These are phyloP conservation scores for Hirtodrosophila confusa DNA, from an alignment of 2,888 invertebrate species.

Conservation along the genomic window DNA sequence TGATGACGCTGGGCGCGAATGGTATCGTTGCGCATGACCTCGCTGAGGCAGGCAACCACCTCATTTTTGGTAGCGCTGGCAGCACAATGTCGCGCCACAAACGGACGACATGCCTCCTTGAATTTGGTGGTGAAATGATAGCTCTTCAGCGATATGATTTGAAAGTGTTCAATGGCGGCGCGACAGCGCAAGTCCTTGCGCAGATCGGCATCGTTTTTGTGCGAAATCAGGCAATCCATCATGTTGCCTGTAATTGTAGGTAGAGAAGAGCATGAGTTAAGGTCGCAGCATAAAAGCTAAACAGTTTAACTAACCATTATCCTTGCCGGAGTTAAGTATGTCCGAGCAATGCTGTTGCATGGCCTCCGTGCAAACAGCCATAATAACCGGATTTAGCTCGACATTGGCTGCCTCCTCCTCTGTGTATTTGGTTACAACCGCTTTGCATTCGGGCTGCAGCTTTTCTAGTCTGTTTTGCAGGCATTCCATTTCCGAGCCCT, in stretches of 20 bases:
- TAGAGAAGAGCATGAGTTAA: background rate
- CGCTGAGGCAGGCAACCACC: conserved; percentile 88
- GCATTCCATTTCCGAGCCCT: conserved; percentile 96
- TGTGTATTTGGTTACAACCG: conserved; percentile 92
- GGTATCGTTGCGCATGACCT: conserved; percentile 95
- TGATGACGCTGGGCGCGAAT: conserved; percentile 90
- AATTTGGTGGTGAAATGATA: conserved; percentile 97
- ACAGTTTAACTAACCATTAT: conserved; percentile 86
- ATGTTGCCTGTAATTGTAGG: conserved; percentile 87
- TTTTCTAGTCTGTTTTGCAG: conserved; percentile 93
- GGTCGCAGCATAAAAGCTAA: no score
- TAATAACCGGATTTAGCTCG: conserved; percentile 94
- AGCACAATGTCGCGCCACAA: conserved; percentile 89
- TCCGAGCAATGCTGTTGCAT: conserved; percentile 91
- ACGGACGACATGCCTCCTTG: conserved; percentile 95
- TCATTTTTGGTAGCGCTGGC: conserved; percentile 91
- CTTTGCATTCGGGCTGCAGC: conserved; percentile 88
- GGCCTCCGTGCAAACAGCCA: conserved; percentile 91
- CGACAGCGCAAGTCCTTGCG: conserved; percentile 92
- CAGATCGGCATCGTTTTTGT: conserved; percentile 94
- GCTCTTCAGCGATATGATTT: conserved; percentile 95
- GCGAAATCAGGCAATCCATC: conserved; percentile 96
- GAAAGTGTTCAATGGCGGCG: conserved; percentile 98
- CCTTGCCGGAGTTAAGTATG: conserved; percentile 88
- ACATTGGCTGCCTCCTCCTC: conserved; percentile 95